Evolutionary conservation across 2,113 vertebrate species (phyloP).

Genomic region (Okapia johnstoni): DNA sequence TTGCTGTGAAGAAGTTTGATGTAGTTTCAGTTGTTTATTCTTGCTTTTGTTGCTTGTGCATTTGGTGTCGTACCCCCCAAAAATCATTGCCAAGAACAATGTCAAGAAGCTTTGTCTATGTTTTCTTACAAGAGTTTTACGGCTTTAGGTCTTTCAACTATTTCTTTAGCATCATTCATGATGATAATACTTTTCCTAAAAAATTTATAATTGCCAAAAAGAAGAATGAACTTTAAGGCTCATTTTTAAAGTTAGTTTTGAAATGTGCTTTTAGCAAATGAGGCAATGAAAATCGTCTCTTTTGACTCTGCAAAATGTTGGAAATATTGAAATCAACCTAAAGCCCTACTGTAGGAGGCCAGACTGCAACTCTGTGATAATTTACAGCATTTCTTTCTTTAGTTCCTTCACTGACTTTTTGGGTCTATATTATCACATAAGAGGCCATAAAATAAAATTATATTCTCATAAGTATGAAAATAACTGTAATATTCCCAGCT

Average conservation of each 20-base stretch:
- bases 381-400: background rate
- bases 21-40: background rate
- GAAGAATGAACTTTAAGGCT: background rate
- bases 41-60: background rate
- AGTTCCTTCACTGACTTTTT: background rate
- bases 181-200: background rate
- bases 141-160: background rate
- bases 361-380: background rate
- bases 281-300: background rate
- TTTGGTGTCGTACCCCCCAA: background rate
- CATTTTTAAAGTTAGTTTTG: background rate
- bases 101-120: background rate
- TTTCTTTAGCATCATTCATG: background rate
- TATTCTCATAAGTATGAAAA: background rate
- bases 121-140: background rate
- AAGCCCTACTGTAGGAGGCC: background rate
- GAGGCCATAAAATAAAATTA: background rate
- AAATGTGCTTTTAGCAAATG: background rate
- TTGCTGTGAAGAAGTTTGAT: background rate
- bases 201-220: background rate
- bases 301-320: background rate
- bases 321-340: background rate
- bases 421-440: background rate
- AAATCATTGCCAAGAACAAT: background rate
- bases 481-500: constrained; percentile 3